Percentiles rank a stretch among this genome's conserved stretches.
Conservation (phyloP, 2,888 invertebrate species). For the Labia minor region DNA sequence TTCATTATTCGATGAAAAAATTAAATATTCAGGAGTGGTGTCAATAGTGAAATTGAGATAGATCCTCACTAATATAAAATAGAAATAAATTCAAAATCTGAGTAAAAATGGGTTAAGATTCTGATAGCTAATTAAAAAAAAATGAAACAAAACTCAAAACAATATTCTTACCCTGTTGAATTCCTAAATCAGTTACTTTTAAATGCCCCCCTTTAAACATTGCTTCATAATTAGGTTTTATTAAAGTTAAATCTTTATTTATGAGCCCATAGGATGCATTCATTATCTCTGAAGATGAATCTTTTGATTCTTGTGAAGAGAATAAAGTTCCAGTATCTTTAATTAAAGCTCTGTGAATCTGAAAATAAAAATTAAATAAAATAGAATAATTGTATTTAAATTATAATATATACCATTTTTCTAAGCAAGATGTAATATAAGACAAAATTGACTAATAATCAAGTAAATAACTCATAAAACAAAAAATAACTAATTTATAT, state of each 20-base stretch:
- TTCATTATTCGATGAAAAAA: no score
- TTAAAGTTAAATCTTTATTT: constrained; percentile 61
- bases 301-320: constrained; percentile 56
- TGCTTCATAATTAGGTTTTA: constrained; percentile 80
- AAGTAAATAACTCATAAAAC: no score
- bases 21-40: no score
- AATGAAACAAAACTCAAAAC: no score
- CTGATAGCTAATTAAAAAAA: no score
- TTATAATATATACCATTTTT: not conserved
- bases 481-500: no score
- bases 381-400: not conserved
- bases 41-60: no score
- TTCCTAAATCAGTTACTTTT: constrained; percentile 73
- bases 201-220: constrained; percentile 76
- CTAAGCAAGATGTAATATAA: not conserved
- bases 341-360: constrained; percentile 60
- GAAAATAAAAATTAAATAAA: constrained; percentile 25
- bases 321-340: constrained; percentile 74
- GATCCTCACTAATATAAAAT: no score
- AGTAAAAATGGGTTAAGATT: no score
- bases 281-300: constrained; percentile 38
- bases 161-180: constrained; percentile 53
- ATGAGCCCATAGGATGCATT: constrained; percentile 65
- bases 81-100: no score
- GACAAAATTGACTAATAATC: constrained; percentile 17